phyloP scores from a whole-genome alignment of 2,797 vertebrate genomes.

The Limnodromus scolopaceus region DNA sequence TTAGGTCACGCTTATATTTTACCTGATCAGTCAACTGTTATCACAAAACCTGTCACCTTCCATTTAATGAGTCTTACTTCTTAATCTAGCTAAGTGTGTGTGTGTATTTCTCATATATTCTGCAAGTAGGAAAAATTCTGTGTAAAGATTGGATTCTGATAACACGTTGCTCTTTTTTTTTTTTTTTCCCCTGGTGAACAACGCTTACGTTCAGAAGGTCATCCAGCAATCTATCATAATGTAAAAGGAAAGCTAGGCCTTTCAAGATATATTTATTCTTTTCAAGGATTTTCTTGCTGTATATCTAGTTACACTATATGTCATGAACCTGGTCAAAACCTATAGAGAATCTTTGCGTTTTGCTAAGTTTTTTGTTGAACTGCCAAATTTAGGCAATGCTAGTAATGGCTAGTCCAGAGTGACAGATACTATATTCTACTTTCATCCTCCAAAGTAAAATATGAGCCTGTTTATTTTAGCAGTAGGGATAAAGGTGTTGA shows the following conservation, averaged over 20 bases:
- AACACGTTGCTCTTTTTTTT: neutral
- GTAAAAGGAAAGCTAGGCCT: neutral
- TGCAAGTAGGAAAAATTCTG: neutral
- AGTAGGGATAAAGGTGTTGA: neutral
- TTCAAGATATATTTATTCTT: neutral
- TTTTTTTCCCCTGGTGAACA: neutral
- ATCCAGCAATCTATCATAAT: neutral
- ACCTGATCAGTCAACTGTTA: neutral
- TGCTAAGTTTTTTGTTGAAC: neutral
- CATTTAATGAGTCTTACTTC: neutral
- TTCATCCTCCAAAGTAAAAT: neutral
- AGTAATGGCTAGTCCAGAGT: neutral
- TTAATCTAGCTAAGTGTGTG: neutral
- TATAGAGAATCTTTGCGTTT: neutral
- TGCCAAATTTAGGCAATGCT: neutral
- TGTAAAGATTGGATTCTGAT: neutral
- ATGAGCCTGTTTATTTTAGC: neutral
- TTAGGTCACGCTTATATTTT: neutral
- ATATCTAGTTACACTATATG: neutral
- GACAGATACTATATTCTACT: neutral
- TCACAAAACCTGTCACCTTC: neutral
- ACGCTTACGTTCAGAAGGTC: neutral
- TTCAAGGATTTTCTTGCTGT: neutral
- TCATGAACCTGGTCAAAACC: neutral
- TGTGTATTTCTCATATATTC: neutral